These are phyloP conservation scores for Cosmia pyralina DNA, from an alignment of 2,888 invertebrate genomes.

Conservation along the genomic window DNA sequence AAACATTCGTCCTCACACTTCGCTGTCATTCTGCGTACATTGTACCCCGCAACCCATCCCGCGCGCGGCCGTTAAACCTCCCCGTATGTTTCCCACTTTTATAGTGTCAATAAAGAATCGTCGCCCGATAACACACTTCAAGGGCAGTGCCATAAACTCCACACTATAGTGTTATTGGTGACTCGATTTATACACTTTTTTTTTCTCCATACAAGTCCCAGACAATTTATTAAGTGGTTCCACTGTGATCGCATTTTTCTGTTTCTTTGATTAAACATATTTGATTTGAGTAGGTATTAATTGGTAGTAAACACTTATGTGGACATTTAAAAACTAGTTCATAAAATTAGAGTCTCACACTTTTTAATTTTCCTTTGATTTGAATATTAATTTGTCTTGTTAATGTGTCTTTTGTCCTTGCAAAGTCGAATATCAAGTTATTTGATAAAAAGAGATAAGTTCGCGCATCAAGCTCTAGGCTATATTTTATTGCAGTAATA, in stretches of 20 bases:
- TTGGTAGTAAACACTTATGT: slow-evolving; percentile 71
- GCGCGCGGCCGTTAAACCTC: slow-evolving; percentile 56
- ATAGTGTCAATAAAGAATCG: slow-evolving; percentile 86
- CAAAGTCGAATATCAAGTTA: slow-evolving; percentile 52
- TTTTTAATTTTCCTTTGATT: slow-evolving; percentile 44
- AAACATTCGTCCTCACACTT: slow-evolving; percentile 2
- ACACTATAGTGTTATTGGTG: slow-evolving; percentile 87
- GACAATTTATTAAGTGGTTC: slow-evolving; percentile 86
- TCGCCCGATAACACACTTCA: slow-evolving; percentile 83
- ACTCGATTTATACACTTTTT: slow-evolving; percentile 82
- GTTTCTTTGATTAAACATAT: slow-evolving; percentile 75
- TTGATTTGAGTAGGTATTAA: slow-evolving; percentile 79
- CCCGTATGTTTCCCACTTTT: slow-evolving; percentile 80
- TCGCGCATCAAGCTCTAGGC: slow-evolving; percentile 48
- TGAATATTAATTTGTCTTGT: slow-evolving; percentile 44
- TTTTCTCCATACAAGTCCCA: slow-evolving; percentile 75
- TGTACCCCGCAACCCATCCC: slow-evolving; percentile 12
- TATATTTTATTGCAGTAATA: slow-evolving; percentile 60
- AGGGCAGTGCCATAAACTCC: slow-evolving; percentile 87
- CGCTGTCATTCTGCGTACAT: slow-evolving; percentile 35
- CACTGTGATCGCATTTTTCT: slow-evolving; percentile 75
- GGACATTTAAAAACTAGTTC: slow-evolving; percentile 37
- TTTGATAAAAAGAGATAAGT: slow-evolving; percentile 62
- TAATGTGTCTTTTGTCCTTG: slow-evolving; percentile 52
- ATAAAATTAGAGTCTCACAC: slow-evolving; percentile 9